Evolutionary conservation across 2,113 vertebrate genomes (phyloP), one percentile per base, ranked within the genome.

Genomic region (Rhombomys opimus): DNA sequence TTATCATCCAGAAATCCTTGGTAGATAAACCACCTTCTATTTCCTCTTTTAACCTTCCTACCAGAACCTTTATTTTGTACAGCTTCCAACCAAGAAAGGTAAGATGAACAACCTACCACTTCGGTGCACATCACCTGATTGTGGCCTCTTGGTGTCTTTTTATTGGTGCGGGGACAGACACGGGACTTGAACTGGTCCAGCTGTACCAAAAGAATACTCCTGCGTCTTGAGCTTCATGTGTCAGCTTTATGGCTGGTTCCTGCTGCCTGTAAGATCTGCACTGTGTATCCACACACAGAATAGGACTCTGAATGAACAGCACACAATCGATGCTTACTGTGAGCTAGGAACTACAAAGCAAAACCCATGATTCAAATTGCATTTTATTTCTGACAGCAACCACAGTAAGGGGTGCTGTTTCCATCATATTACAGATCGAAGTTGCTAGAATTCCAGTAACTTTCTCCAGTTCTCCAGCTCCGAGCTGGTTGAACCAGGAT

Each of bases 1-100:
- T 93, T 90, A 70, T 76, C 75, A 81, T 91, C 78, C 61, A 90
- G 52, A 94, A 97, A 94, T 57, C 35, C 88, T 75, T 32, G 17
- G 32, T 41, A 70, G 10, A 54, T 18, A 57, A 76, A 46, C 2
- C 38, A 87, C 54, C 30, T 95, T 94, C 32, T 12, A 89, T 61
- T 61, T 90, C 35, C 27, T 94, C 1, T 41, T 41, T 30, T 61
- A 63, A n/a, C 89, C 7, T 68, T 75, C 77, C 23, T 67, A 4
- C 82, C 59, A 77, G 32, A 92, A 85, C 8, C 61, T 87, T 4
- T 6, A 0, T 54, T 93, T 89, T 91, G 22, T n/a, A 90, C 35
- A 63, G 14, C 5, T 85, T 87, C 25, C 7, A 25, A 46, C n/a
- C 32, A 52, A 81, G 46, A 73, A 57, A 72, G 38, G 35, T 35